A percentile compares a stretch with the other conserved stretches of the same genome.
phyloP scores from a whole-genome alignment of 2,888 invertebrate genomes.

The Congeria kusceri region DNA sequence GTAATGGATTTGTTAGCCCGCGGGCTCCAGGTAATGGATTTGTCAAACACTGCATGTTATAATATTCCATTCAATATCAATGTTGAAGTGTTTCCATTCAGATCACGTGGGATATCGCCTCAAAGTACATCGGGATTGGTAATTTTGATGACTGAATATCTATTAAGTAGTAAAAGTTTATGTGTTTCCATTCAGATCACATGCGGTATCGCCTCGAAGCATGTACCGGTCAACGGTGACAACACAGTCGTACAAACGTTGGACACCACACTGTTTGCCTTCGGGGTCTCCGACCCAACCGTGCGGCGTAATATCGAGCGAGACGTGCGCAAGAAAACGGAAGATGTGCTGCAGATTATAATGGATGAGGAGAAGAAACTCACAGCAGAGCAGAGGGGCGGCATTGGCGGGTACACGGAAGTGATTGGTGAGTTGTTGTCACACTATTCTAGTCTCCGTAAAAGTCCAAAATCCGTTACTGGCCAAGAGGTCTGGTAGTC shows the following conservation, averaged over 20 bases:
- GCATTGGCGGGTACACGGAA: slow-evolving; percentile 65
- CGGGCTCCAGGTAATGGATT: no score
- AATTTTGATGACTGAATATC: no score
- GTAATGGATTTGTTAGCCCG: no score
- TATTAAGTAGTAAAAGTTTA: no score
- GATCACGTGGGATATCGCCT: no score
- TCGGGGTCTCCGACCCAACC: slow-evolving; percentile 34
- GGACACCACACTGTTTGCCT: slow-evolving; percentile 58
- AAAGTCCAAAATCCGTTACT: neutral
- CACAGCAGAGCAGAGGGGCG: slow-evolving; percentile 48
- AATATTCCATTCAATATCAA: no score
- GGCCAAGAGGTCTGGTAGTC: no score
- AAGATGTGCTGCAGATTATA: slow-evolving; percentile 49
- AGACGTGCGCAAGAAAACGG: slow-evolving; percentile 36
- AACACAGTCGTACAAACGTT: slow-evolving; percentile 63
- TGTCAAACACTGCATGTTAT: no score
- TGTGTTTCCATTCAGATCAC: slow-evolving; percentile 32
- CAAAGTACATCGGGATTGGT: no score
- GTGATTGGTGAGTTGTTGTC: slow-evolving; percentile 60
- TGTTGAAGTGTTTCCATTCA: no score
- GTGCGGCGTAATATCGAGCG: slow-evolving; percentile 22
- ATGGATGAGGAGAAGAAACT: slow-evolving; percentile 56
- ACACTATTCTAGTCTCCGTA: neutral
- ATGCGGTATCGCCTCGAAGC: slow-evolving; percentile 55
- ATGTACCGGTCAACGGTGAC: slow-evolving; percentile 64